Base-by-base conservation (phyloP, 2,113 vertebrate species). In the Passer montanus region DNA sequence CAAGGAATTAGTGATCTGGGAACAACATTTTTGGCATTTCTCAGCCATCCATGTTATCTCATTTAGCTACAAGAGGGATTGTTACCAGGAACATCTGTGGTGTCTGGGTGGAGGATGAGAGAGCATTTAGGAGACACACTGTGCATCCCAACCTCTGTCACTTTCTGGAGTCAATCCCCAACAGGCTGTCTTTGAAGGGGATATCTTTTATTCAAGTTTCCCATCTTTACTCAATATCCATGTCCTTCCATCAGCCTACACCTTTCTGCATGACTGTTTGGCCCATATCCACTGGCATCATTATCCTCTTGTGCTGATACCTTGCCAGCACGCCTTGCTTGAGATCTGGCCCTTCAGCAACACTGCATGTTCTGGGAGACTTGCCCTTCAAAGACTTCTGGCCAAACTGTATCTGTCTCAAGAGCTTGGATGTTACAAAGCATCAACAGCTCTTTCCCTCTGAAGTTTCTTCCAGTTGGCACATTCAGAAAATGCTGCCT, bases 21-120 rank as follows among this genome's bases (percentile, higher is more conserved):
- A 94, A 70, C 62, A 73, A 43, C 35, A 80, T 77, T 95, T 94
- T 92, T 84, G 63, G 59, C 86, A 89, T 74, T 58, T 85, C 49
- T 90, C 39, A 90, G 39, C 43, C 52, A 37, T 63, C 59, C 3
- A 0, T 74, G 56, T 92, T 94, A 63, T 35, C 83, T 93, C 60
- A 31, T 94, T 92, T 92, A 94, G 60, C 33, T 90, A 55, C 30
- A 94, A 84, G 76, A 81, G 35, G 35, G 30, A 23, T 47, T 87
- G 55, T 70, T 89, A 89, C 52, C 69, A 80, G 39, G 35, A 89
- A 58, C 64, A 81, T 88, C 75, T 92, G 63, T 84, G 24, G 0
- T 72, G 83, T 77, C 56, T 84, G 39, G 35, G 59, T 92, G 76
- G 68, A 96, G 64, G 64, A 80, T 59, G 50, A 80, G 47, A 46